Percentiles rank a stretch among this genome's conserved stretches.
Evolutionary conservation across 2,888 invertebrate species (phyloP).

Genomic region (Eudemis profundana): DNA sequence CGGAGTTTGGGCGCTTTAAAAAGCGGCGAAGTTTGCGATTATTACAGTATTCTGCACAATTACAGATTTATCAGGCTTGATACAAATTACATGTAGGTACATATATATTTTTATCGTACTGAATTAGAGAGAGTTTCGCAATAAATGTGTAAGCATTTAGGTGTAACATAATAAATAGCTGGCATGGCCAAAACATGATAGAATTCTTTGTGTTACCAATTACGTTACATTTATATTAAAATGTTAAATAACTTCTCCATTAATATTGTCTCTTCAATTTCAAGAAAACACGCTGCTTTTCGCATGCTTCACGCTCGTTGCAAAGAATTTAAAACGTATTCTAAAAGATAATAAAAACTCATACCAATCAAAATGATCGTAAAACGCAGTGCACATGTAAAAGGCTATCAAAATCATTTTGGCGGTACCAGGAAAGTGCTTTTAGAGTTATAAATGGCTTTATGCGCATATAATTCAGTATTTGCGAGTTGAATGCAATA

Average conservation of each 20-base stretch:
- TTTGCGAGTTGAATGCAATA: too few species aligned
- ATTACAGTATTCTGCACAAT: background rate
- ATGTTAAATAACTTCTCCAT: background rate
- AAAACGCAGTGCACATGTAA: constrained; percentile 10
- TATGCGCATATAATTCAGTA: too few species aligned
- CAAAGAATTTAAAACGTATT: constrained; percentile 13
- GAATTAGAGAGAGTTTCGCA: too few species aligned
- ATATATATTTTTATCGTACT: too few species aligned
- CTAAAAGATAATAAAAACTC: background rate
- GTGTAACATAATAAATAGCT: too few species aligned
- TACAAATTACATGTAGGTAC: too few species aligned
- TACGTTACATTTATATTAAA: too few species aligned
- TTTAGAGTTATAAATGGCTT: constrained; percentile 5
- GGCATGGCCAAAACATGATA: too few species aligned
- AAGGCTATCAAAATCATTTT: constrained; percentile 22
- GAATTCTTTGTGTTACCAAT: too few species aligned
- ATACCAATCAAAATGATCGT: constrained; percentile 15
- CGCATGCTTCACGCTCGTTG: background rate
- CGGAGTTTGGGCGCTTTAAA: background rate
- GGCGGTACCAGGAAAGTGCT: constrained; percentile 8
- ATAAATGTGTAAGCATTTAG: too few species aligned
- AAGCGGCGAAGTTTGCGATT: constrained; percentile 2
- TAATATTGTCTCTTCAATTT: background rate
- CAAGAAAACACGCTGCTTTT: background rate
- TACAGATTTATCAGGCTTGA: too few species aligned